Evolutionary conservation across 2,888 invertebrate species (phyloP), one percentile per base, ranked within the genome.

Genomic region (Trissoscelio sp.): DNA sequence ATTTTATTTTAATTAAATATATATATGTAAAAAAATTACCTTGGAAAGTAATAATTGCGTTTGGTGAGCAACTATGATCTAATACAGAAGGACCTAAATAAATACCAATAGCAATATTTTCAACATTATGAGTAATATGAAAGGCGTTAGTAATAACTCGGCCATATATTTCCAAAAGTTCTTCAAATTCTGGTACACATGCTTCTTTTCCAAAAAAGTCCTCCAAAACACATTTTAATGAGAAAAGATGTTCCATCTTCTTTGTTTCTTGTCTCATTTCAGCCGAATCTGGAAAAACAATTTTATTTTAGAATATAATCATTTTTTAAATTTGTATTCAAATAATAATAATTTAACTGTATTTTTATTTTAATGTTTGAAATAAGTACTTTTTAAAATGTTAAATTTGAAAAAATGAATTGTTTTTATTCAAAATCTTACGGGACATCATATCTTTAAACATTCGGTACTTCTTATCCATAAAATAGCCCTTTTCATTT

Each of bases 371-470:
- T n/a, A n/a, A n/a, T n/a, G n/a, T n/a, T n/a, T n/a, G n/a, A n/a
- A n/a, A n/a, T n/a, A n/a, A n/a, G n/a, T n/a, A n/a, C n/a, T n/a
- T n/a, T n/a, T n/a, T n/a, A 14, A 12, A 28, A 3, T 48, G 5
- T 3, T 7, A 11, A 48, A 48, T 11, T 18, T 20, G 5, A 20
- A 48, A 5, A 22, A 7, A 5, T 48, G 3, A 48, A 11, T 48
- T 48, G 3, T 28, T 5, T 5, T 6, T 5, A 28, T 28, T 28
- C 6, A 28, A 5, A 5, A 28, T 93, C 96, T 94, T 93, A 97
- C 97, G 98, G 58, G 97, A 96, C 96, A 97, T 97, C 18, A 98
- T 92, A 92, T 97, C 96, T 87, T 95, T 95, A 92, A 97, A 97
- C 92, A 94, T 95, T 70, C 97, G 93, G 85, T 93, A 96, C 9